Evolutionary conservation across 2,888 invertebrate genomes (phyloP).

Genomic region (Campopleginae sp.): DNA sequence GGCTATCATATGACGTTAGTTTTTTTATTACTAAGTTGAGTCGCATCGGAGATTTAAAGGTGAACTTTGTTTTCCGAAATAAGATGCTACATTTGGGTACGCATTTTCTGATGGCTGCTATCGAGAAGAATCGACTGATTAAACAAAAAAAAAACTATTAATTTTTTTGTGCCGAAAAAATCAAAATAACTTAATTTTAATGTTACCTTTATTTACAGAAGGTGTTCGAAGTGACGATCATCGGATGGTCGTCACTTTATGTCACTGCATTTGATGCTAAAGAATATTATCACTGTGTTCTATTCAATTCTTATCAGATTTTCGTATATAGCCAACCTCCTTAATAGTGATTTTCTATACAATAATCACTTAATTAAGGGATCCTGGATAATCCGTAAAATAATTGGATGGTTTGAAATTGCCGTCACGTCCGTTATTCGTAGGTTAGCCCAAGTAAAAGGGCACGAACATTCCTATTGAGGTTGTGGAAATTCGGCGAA

Average conservation of each 20-base stretch:
- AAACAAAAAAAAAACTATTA: too few relatives aligned
- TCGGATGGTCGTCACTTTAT: too few relatives aligned
- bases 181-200: too few relatives aligned
- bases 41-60: slow-evolving; percentile 57
- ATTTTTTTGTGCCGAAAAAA: too few relatives aligned
- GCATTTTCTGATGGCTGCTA: slow-evolving; percentile 54
- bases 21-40: slow-evolving; percentile 54
- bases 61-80: slow-evolving; percentile 56
- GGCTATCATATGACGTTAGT: slow-evolving; percentile 36
- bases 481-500: slow-evolving; percentile 20
- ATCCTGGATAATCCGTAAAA: slow-evolving; percentile 1
- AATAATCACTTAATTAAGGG: slow-evolving; percentile 2
- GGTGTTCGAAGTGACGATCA: too few relatives aligned
- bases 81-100: slow-evolving; percentile 55
- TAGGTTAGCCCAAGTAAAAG: slow-evolving; percentile 21
- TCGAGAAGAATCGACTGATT: slow-evolving; percentile 47
- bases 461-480: slow-evolving; percentile 16
- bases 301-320: too few relatives aligned
- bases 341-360: background rate
- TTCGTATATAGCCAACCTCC: too few relatives aligned
- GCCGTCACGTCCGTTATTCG: slow-evolving; percentile 30
- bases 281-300: too few relatives aligned
- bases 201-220: too few relatives aligned
- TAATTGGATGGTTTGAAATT: slow-evolving; percentile 43
- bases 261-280: too few relatives aligned